Evolutionary conservation across 2,113 vertebrate species (phyloP), one percentile per base, ranked within the genome.

Genomic region (Ramphastos sulfuratus): DNA sequence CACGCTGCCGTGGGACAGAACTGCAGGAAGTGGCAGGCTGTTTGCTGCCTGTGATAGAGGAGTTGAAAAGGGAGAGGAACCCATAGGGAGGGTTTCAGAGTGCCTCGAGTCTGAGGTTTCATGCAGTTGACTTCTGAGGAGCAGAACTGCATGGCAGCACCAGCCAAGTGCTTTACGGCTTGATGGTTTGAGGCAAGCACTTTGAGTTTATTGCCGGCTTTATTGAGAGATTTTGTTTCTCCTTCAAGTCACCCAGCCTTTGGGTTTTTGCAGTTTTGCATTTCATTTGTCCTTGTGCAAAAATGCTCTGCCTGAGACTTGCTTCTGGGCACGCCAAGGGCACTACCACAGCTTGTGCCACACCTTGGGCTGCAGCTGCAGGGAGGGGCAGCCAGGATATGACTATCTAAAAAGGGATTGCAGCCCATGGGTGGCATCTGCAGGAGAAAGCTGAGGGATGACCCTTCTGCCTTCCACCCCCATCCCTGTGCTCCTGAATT

Each of bases 201-300:
- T 63, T 76, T 17, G 30, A 76, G 21, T 93, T 93, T 90, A 92
- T 37, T 92, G 86, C 75, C 2, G 9, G 3, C 37, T 94, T 89
- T 91, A 94, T 55, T 55, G 82, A 65, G 10, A 89, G 48, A 65
- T 82, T 72, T 37, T 33, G 9, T 65, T 94, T 90, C 91, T 88
- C 87, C 91, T 93, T 94, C 61, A 84, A 84, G 48, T 87, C 84
- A 83, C 72, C 64, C 73, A 31, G 42, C n/a, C 9, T 75, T 35
- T 13, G 0, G 3, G 8, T 5, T 12, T 2, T 37, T 33, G 5
- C 5, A 7, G 25, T 66, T 92, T 59, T 84, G 4, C 16, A 66
- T 70, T 71, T 73, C 52, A 7, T 67, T 69, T 86, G 7, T 48
- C 58, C 80, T 92, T n/a, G 54, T 15, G 23, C 50, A 25, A 52